Percentiles rank a stretch among this genome's conserved stretches.
phyloP scores from a whole-genome alignment of 2,113 vertebrate species.

The Epinephelus cyanopodus region DNA sequence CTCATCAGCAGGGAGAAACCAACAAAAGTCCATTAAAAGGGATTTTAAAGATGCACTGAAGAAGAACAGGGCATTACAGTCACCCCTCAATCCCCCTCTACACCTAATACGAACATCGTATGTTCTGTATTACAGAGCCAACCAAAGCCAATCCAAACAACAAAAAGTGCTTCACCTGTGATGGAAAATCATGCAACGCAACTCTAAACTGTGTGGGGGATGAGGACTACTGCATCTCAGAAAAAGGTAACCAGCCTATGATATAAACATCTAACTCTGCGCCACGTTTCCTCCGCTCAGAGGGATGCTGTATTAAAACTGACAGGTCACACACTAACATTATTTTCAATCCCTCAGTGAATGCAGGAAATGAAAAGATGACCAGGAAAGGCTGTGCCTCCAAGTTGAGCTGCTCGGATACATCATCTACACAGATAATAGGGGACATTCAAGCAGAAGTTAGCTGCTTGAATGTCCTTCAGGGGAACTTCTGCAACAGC shows the following conservation, averaged over 20 bases:
- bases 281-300: background rate
- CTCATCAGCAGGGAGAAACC: background rate
- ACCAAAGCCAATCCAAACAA: conserved; percentile 49
- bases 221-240: conserved; percentile 66
- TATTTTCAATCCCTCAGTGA: conserved; percentile 38
- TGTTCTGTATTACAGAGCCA: conserved; percentile 30
- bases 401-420: conserved; percentile 23
- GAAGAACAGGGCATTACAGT: background rate
- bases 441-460: rapidly evolving
- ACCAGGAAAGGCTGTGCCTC: conserved; percentile 69
- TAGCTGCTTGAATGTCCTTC: conserved; percentile 55
- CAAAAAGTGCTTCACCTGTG: conserved; percentile 66
- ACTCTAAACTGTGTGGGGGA: conserved; percentile 53
- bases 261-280: background rate
- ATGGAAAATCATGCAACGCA: conserved; percentile 6
- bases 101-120: background rate
- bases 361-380: rapidly evolving
- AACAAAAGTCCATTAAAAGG: background rate
- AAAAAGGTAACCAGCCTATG: conserved; percentile 43
- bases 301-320: background rate
- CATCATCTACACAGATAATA: rapidly evolving
- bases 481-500: conserved; percentile 71
- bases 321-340: background rate
- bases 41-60: background rate
- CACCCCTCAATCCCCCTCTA: too few species aligned